Percentiles rank a stretch among this genome's conserved stretches.
Conservation (phyloP, 2,888 invertebrate genomes). For the Dromius quadrimaculatus region DNA sequence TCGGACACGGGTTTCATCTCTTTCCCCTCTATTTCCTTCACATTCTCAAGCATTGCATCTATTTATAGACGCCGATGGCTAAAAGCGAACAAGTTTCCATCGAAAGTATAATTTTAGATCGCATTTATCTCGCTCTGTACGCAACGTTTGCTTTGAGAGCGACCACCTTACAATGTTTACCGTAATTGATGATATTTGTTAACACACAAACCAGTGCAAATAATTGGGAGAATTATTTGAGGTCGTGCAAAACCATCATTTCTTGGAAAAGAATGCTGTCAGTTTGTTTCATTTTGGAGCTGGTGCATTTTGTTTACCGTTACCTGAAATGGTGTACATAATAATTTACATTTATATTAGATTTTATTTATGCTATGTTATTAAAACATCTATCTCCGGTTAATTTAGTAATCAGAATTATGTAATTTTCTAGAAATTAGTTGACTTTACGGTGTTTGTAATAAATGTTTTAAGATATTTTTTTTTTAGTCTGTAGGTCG, state of each 20-base stretch:
- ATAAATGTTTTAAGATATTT: too few relatives aligned
- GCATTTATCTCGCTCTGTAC: slow-evolving; percentile 32
- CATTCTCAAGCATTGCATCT: slow-evolving; percentile 56
- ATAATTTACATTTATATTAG: not conserved
- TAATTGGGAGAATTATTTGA: slow-evolving; percentile 10
- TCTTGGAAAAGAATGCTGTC: not conserved
- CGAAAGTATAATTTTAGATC: slow-evolving; percentile 61
- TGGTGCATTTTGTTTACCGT: too few relatives aligned
- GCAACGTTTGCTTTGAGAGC: not conserved
- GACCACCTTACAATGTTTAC: slow-evolving; percentile 41
- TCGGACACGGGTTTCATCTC: slow-evolving; percentile 24
- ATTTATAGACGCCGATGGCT: slow-evolving; percentile 62
- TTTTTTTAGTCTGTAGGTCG: too few relatives aligned
- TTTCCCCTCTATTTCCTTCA: not conserved
- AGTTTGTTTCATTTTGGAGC: not conserved
- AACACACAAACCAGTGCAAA: slow-evolving; percentile 14
- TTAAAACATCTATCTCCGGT: too few relatives aligned
- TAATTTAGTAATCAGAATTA: not conserved
- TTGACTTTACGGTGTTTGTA: too few relatives aligned
- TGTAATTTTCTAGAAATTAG: too few relatives aligned
- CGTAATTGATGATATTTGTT: slow-evolving; percentile 45
- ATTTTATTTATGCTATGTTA: not conserved
- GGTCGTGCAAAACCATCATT: not conserved
- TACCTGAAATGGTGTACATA: not conserved
- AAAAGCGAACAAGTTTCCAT: slow-evolving; percentile 63